phyloP scores from a whole-genome alignment of 2,113 vertebrate genomes.

The Paradoxurus hermaphroditus region DNA sequence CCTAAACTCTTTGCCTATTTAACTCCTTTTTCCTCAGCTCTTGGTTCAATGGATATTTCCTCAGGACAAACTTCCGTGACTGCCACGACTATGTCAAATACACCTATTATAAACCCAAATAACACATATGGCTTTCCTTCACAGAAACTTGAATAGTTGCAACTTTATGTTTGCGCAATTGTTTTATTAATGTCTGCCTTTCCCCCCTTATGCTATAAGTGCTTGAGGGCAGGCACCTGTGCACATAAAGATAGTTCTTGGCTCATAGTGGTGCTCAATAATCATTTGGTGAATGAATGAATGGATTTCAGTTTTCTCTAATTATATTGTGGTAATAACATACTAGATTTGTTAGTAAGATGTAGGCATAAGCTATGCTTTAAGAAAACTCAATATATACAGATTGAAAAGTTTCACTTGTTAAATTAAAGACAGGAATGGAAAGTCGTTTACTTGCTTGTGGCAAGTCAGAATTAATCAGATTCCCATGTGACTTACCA shows the following conservation, averaged over 20 bases:
- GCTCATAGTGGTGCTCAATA: background rate
- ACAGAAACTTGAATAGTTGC: background rate
- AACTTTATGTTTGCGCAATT: background rate
- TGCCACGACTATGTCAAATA: background rate
- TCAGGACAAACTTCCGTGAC: background rate
- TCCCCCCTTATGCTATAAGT: background rate
- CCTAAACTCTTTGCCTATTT: background rate
- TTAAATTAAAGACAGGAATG: background rate
- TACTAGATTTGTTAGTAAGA: background rate
- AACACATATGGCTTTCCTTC: background rate
- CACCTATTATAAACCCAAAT: background rate
- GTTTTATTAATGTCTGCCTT: background rate
- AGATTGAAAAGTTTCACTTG: background rate
- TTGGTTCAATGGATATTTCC: background rate
- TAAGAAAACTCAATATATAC: background rate
- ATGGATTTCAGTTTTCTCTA: conserved; percentile 7
- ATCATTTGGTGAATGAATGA: background rate
- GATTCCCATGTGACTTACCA: background rate
- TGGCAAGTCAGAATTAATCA: background rate
- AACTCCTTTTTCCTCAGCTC: background rate
- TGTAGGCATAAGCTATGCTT: background rate
- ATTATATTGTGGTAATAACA: background rate
- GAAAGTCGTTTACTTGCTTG: background rate
- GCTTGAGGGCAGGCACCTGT: background rate
- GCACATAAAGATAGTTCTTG: background rate